phyloP scores from a whole-genome alignment of 92 coral and sea anemone species.

The Porites evermanni region DNA sequence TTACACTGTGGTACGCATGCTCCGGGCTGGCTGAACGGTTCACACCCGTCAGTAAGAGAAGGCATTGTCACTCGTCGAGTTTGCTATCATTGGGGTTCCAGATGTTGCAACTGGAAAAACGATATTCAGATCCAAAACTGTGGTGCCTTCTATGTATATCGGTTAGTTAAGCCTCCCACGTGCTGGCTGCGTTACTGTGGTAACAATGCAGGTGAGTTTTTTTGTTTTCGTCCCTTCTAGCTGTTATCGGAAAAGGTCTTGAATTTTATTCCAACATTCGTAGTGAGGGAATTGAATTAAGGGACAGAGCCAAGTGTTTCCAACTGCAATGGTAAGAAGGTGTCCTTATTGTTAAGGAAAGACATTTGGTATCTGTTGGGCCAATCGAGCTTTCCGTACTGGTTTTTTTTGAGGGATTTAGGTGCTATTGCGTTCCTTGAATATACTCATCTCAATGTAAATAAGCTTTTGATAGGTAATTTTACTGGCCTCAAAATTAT shows the following conservation, averaged over 20 bases:
- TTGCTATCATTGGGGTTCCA: conserved; percentile 7
- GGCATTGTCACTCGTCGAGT: background rate
- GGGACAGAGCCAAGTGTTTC: too few relatives aligned
- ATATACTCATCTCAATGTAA: too few relatives aligned
- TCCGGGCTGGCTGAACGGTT: background rate
- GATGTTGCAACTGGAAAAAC: background rate
- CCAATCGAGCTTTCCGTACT: too few relatives aligned
- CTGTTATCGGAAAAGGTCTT: too few relatives aligned
- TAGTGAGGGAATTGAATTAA: too few relatives aligned
- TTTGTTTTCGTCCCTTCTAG: background rate
- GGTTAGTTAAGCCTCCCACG: background rate
- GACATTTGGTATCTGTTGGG: too few relatives aligned
- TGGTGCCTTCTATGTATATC: background rate
- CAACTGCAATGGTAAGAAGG: too few relatives aligned
- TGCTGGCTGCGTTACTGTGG: conserved; percentile 27
- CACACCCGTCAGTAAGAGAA: background rate
- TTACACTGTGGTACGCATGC: conserved; percentile 15
- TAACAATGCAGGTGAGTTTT: background rate
- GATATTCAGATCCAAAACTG: conserved; percentile 5
- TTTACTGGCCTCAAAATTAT: too few relatives aligned
- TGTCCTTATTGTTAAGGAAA: too few relatives aligned
- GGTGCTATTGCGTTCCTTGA: too few relatives aligned
- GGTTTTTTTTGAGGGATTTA: too few relatives aligned
- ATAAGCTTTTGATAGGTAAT: too few relatives aligned
- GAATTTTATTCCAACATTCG: background rate